phyloP scores from a whole-genome alignment of 2,797 vertebrate species.

The Buceros bicornis region DNA sequence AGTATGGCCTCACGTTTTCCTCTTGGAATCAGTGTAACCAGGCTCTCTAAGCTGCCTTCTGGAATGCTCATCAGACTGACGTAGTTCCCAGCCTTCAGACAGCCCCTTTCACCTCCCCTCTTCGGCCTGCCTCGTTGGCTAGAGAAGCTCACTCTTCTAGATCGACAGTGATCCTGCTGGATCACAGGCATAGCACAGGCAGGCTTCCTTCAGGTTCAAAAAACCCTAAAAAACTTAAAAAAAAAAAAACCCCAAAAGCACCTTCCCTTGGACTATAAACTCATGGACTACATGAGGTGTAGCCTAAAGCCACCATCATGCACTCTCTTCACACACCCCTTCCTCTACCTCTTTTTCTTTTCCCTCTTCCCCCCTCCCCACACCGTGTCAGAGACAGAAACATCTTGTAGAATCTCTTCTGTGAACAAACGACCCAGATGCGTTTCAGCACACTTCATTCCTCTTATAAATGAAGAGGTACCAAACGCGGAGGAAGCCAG shows the following conservation, averaged over 20 bases:
- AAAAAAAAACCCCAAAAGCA: not conserved
- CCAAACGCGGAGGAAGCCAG: not conserved
- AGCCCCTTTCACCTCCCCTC: not conserved
- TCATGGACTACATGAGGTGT: not conserved
- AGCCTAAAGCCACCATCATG: not conserved
- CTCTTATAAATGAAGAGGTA: not conserved
- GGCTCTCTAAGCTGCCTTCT: not conserved
- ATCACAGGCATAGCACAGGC: not conserved
- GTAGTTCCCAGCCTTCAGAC: not conserved
- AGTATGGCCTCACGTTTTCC: fast-evolving
- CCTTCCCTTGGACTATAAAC: not conserved
- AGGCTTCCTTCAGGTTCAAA: not conserved
- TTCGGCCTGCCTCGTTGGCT: not conserved
- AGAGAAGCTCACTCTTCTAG: not conserved
- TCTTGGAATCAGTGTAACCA: not conserved
- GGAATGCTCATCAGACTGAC: not conserved
- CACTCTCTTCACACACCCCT: not conserved
- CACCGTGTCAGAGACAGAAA: not conserved
- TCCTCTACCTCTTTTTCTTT: not conserved
- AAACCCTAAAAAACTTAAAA: too few relatives aligned
- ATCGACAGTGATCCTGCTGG: not conserved
- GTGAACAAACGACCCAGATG: not conserved
- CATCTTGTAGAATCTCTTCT: not conserved
- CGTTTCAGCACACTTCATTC: not conserved
- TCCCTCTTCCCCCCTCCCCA: not conserved